Conservation (phyloP, 2,113 vertebrate species). For the Hemicordylus capensis region DNA sequence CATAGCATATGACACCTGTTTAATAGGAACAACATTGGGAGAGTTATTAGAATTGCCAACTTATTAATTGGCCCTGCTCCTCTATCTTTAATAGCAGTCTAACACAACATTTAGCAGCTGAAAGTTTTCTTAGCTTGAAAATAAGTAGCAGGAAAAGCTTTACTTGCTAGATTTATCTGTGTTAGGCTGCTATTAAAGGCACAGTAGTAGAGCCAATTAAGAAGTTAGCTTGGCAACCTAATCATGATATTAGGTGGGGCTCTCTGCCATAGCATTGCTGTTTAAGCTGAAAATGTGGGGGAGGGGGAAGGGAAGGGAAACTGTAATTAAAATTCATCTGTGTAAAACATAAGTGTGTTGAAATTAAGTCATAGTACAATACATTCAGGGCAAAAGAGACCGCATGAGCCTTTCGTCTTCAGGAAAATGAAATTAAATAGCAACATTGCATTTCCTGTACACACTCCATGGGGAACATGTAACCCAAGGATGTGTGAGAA, state of each 20-base stretch:
- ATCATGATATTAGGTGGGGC: not conserved
- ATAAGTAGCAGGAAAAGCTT: no score
- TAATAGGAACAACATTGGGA: no score
- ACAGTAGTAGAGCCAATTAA: not conserved
- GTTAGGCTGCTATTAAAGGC: not conserved
- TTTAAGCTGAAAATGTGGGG: not conserved
- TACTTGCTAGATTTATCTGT: not conserved
- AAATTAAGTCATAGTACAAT: conserved; percentile 1
- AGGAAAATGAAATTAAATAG: conserved; percentile 19
- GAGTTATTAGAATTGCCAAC: not conserved
- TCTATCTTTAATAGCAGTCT: not conserved
- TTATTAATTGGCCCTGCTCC: not conserved
- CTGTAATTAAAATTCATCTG: not conserved
- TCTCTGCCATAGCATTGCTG: not conserved
- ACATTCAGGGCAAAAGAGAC: not conserved
- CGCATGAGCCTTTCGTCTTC: not conserved
- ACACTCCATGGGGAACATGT: not conserved
- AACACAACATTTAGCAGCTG: not conserved
- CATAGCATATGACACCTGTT: not conserved
- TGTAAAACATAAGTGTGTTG: not conserved
- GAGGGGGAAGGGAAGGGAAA: not conserved
- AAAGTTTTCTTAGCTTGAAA: not conserved
- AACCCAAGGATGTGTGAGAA: conserved; percentile 17
- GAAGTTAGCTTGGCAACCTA: not conserved
- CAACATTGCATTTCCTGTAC: not conserved